A percentile compares a stretch with the other conserved stretches of the same genome.
These are phyloP conservation scores for Aulostomus chinensis DNA, from an alignment of 2,797 vertebrate genomes.

Conservation along the genomic window DNA sequence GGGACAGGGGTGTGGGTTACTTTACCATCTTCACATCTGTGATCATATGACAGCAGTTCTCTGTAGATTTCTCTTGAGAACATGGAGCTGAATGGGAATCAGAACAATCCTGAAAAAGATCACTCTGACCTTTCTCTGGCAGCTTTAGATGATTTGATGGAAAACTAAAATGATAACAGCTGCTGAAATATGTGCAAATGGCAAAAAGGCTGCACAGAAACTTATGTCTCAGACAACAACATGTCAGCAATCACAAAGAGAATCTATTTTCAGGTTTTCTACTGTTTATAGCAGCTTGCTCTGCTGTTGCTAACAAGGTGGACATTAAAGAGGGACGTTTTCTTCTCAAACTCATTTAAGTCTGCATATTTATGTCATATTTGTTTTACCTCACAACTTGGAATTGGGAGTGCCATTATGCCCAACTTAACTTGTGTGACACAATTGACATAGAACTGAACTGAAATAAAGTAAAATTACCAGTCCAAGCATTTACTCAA, in stretches of 20 bases:
- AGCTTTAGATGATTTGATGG: background rate
- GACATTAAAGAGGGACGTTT: background rate
- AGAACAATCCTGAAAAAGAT: background rate
- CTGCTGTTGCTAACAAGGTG: background rate
- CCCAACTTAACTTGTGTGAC: too few relatives aligned
- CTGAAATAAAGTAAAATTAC: too few relatives aligned
- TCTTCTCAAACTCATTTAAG: too few relatives aligned
- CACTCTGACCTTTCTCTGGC: slow-evolving; percentile 9
- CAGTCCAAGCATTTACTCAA: too few relatives aligned
- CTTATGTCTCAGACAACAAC: slow-evolving; percentile 5
- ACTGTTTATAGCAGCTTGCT: slow-evolving; percentile 45
- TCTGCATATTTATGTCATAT: too few relatives aligned
- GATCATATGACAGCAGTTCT: background rate
- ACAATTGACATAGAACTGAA: too few relatives aligned
- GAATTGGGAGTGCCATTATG: too few relatives aligned
- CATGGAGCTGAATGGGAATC: slow-evolving; percentile 8
- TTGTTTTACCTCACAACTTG: too few relatives aligned
- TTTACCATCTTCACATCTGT: too few relatives aligned
- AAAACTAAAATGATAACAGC: background rate
- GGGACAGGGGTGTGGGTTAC: too few relatives aligned
- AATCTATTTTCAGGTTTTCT: slow-evolving; percentile 27
- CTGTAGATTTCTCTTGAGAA: too few relatives aligned
- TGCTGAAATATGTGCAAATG: slow-evolving; percentile 4
- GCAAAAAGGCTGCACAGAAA: background rate
- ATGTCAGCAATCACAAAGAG: slow-evolving; percentile 12